A percentile compares a stretch with the other conserved stretches of the same genome.
Conservation (phyloP, 2,113 vertebrate genomes). For the Galemys pyrenaicus region DNA sequence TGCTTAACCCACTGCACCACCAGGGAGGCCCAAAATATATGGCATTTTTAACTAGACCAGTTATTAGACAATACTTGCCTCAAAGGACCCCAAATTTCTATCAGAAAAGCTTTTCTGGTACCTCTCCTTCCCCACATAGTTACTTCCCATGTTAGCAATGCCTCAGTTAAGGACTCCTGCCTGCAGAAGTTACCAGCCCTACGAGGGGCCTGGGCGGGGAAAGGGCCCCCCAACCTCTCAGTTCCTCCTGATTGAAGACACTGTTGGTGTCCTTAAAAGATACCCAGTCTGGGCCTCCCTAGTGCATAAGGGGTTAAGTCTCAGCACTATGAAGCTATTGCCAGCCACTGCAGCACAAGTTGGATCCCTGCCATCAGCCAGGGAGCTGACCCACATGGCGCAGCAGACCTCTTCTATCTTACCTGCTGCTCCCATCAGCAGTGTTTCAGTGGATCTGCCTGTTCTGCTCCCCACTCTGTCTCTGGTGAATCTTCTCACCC, state of each 20-base stretch:
- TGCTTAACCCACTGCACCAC: too few species aligned
- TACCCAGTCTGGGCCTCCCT: not conserved
- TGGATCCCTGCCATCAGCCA: too few species aligned
- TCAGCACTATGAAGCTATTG: too few species aligned
- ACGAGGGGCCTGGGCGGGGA: too few species aligned
- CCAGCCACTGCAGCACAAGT: too few species aligned
- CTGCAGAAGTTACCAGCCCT: not conserved
- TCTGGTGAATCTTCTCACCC: too few species aligned
- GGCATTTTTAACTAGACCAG: constrained; percentile 9
- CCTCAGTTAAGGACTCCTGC: not conserved
- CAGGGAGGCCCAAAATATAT: too few species aligned
- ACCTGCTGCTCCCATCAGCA: too few species aligned
- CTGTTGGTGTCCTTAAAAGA: not conserved
- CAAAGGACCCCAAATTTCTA: not conserved
- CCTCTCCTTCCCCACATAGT: not conserved
- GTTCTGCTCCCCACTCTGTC: too few species aligned
- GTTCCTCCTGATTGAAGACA: not conserved
- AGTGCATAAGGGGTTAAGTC: not conserved
- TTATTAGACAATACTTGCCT: constrained; percentile 48
- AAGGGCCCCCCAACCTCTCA: not conserved
- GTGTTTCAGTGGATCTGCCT: too few species aligned
- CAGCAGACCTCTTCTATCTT: too few species aligned
- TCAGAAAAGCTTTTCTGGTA: constrained; percentile 11
- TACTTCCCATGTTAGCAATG: not conserved
- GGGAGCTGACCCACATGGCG: too few species aligned